Conservation (phyloP, 2,797 vertebrate species). For the Sebastes aleutianus region DNA sequence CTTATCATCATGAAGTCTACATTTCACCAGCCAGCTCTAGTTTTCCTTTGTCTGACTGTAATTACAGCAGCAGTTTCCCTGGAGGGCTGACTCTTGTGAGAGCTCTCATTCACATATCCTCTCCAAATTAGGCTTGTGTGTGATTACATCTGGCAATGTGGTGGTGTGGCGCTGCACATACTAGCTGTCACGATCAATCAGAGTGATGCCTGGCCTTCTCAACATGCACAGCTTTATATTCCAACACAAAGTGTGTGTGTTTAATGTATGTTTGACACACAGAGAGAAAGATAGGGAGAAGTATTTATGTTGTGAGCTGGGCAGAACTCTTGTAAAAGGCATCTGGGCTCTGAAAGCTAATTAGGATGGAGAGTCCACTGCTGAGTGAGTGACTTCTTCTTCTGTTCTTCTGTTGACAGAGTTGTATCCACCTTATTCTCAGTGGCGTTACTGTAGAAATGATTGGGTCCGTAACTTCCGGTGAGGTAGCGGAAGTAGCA, state of each 20-base stretch:
- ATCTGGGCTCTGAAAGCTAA: not conserved
- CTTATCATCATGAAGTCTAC: not conserved
- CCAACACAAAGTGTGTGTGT: not conserved
- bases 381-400: not conserved
- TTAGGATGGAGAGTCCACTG: not conserved
- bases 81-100: constrained; percentile 26
- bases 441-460: too few species aligned
- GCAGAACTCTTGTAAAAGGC: not conserved
- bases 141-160: constrained; percentile 48
- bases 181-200: constrained; percentile 56
- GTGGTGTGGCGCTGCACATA: constrained; percentile 11
- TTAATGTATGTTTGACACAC: constrained; percentile 4
- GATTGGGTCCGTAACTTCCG: too few species aligned
- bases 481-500: too few species aligned
- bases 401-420: too few species aligned
- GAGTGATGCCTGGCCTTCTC: constrained; percentile 20
- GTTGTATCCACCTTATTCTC: not conserved
- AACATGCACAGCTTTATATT: not conserved
- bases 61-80: constrained; percentile 32
- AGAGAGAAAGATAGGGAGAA: not conserved
- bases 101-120: constrained; percentile 52
- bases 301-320: not conserved
- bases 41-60: constrained; percentile 15
- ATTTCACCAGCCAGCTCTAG: not conserved
- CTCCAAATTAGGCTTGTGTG: constrained; percentile 47